These are phyloP conservation scores for Cantharis rustica DNA, from an alignment of 2,888 invertebrate species.

Conservation along the genomic window DNA sequence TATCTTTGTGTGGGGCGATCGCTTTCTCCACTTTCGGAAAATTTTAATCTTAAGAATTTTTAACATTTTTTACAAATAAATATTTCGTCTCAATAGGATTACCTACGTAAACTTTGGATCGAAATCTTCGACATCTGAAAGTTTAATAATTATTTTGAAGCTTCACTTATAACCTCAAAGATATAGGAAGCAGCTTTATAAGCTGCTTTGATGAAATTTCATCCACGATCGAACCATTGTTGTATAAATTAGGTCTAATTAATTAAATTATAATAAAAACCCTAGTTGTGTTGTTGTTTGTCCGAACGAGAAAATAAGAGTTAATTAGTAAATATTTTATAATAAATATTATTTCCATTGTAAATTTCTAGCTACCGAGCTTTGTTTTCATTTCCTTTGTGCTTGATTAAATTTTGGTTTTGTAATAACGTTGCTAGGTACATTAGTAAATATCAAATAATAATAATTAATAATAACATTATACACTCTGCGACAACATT, in stretches of 20 bases:
- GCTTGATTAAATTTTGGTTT: background rate
- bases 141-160: slow-evolving; percentile 4
- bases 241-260: background rate
- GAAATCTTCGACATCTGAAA: background rate
- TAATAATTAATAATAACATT: too few relatives aligned
- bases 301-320: background rate
- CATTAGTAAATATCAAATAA: too few relatives aligned
- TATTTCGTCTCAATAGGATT: background rate
- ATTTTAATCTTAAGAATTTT: background rate
- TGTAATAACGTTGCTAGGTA: background rate
- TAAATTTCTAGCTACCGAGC: background rate
- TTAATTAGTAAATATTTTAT: background rate
- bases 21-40: background rate
- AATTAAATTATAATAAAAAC: background rate
- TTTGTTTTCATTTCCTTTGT: background rate
- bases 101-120: background rate
- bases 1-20: background rate
- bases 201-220: slow-evolving; percentile 3
- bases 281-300: background rate
- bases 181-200: background rate
- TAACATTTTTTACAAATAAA: background rate
- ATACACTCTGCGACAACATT: background rate
- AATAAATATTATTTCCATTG: background rate
- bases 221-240: background rate
- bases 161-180: background rate